phyloP scores from a whole-genome alignment of 2,888 invertebrate genomes.

The Scaptomyza reducta region DNA sequence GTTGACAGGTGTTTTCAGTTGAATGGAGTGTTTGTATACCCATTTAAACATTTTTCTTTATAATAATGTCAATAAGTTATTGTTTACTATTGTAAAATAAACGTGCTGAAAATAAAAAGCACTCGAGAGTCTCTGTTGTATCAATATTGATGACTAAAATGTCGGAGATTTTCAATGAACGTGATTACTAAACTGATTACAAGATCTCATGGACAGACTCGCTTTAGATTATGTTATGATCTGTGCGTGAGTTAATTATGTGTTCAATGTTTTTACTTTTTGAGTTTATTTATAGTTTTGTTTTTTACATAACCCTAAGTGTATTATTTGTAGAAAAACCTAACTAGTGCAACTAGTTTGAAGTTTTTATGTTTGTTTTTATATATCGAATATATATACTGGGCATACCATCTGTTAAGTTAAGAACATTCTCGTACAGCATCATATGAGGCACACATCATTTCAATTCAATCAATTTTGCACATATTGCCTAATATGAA shows the following conservation, averaged over 20 bases:
- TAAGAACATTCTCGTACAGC: slow-evolving; percentile 6
- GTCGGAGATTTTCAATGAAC: slow-evolving; percentile 33
- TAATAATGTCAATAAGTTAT: slow-evolving; percentile 12
- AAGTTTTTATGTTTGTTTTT: too few relatives aligned
- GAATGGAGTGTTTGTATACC: neutral
- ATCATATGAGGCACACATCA: slow-evolving; percentile 23
- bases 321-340: too few relatives aligned
- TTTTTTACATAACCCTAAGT: too few relatives aligned
- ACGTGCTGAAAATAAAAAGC: slow-evolving; percentile 15
- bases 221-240: slow-evolving; percentile 5
- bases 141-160: slow-evolving; percentile 34
- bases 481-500: slow-evolving; percentile 36
- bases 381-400: too few relatives aligned
- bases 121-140: slow-evolving; percentile 10
- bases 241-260: too few relatives aligned
- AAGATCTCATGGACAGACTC: slow-evolving; percentile 11
- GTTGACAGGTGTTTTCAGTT: slow-evolving; percentile 35
- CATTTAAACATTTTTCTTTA: neutral
- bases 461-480: too few relatives aligned
- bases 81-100: slow-evolving; percentile 8
- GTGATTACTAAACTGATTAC: slow-evolving; percentile 1
- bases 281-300: too few relatives aligned
- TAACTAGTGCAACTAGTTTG: too few relatives aligned
- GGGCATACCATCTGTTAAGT: neutral
- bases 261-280: slow-evolving; percentile 6